Conservation (phyloP, 1,140 invertebrate species). For the Babylonia areolata region DNA sequence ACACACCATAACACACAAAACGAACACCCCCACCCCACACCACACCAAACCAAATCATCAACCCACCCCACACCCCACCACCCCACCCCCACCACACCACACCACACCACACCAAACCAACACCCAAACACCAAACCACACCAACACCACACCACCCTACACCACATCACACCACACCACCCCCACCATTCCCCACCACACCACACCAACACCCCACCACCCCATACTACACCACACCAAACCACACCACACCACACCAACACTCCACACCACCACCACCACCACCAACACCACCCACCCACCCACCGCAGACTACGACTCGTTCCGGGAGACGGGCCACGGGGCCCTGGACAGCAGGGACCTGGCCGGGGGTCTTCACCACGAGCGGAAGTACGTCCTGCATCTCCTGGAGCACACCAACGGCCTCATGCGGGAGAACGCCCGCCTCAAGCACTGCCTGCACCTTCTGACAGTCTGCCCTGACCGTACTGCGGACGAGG, state of each 20-base stretch:
- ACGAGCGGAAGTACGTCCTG: background rate
- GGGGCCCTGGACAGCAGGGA: background rate
- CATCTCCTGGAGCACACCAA: conserved; percentile 19
- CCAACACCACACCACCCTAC: too few relatives aligned
- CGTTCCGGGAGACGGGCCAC: background rate
- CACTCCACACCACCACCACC: background rate
- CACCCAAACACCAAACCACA: too few relatives aligned
- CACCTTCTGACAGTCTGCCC: background rate
- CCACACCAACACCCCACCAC: background rate
- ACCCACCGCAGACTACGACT: background rate
- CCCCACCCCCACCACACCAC: too few relatives aligned
- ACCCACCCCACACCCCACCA: too few relatives aligned
- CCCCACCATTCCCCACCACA: background rate
- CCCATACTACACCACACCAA: background rate
- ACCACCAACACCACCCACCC: background rate
- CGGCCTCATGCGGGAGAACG: conserved; percentile 26
- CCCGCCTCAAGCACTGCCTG: conserved; percentile 4
- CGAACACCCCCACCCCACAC: too few relatives aligned
- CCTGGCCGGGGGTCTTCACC: background rate
- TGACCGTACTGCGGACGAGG: background rate
- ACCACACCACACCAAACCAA: too few relatives aligned
- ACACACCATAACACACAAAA: too few relatives aligned
- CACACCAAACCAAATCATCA: too few relatives aligned
- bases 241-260: background rate
- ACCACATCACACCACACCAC: too few relatives aligned